Evolutionary conservation across 2,797 vertebrate species (phyloP).

Genomic region (Microcaecilia unicolor): DNA sequence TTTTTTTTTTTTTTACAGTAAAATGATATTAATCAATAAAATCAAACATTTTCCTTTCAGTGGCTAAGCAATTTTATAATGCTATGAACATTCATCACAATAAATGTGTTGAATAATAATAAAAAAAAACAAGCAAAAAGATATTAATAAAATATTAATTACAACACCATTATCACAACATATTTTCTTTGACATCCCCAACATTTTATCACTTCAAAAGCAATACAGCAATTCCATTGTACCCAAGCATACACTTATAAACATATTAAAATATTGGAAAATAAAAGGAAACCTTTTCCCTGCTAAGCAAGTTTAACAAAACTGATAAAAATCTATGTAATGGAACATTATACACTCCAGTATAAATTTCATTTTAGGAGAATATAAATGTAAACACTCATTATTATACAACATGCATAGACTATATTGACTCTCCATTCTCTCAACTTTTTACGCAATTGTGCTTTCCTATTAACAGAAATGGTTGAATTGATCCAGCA

Average conservation of each 20-base stretch:
- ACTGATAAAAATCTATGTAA: conserved; percentile 54
- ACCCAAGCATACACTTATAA: conserved; percentile 68
- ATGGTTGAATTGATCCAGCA: conserved; percentile 34
- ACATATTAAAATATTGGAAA: conserved; percentile 63
- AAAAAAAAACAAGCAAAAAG: conserved; percentile 44
- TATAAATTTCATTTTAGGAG: conserved; percentile 43
- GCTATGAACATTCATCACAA: conserved; percentile 57
- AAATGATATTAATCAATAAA: conserved; percentile 33
- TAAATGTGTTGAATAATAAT: conserved; percentile 52
- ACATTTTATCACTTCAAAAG: conserved; percentile 57
- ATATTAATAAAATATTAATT: conserved; percentile 54
- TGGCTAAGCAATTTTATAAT: conserved; percentile 57
- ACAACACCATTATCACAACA: conserved; percentile 57
- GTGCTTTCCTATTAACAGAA: conserved; percentile 46
- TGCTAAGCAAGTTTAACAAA: conserved; percentile 65
- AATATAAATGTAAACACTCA: conserved; percentile 64
- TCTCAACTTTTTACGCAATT: conserved; percentile 39
- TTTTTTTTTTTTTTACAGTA: conserved; percentile 47
- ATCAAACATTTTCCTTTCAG: conserved; percentile 46
- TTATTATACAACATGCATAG: conserved; percentile 66
- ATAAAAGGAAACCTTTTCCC: conserved; percentile 49
- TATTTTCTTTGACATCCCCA: conserved; percentile 54
- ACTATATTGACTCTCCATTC: conserved; percentile 52
- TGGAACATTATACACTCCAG: conserved; percentile 53
- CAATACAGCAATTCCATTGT: conserved; percentile 65